These are phyloP conservation scores for Xylocampa areola DNA, from an alignment of 2,888 invertebrate genomes.

Conservation along the genomic window DNA sequence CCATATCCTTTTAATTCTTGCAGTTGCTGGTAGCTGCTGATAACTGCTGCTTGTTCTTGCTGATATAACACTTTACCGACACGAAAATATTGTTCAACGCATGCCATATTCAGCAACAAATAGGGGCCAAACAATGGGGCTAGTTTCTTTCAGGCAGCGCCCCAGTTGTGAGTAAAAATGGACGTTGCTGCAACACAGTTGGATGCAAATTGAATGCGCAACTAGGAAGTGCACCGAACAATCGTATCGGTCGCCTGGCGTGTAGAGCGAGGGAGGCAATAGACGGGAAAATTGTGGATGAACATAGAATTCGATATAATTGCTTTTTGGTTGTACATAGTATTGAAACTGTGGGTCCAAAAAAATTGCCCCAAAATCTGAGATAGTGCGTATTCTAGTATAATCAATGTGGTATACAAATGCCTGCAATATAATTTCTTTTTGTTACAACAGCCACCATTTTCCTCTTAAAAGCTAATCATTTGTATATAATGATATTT, in stretches of 20 bases:
- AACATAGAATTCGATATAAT: not conserved
- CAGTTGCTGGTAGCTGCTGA: too few relatives aligned
- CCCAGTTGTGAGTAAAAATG: conserved; percentile 80
- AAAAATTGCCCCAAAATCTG: too few relatives aligned
- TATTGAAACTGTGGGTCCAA: not conserved
- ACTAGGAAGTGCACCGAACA: conserved; percentile 78
- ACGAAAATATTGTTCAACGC: conserved; percentile 4
- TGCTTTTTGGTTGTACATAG: not conserved
- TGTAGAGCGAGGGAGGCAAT: conserved; percentile 47
- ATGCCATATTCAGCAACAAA: conserved; percentile 38
- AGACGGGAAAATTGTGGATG: conserved; percentile 28
- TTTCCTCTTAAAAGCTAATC: too few relatives aligned
- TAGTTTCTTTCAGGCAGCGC: conserved; percentile 57
- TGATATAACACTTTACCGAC: too few relatives aligned
- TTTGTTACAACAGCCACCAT: too few relatives aligned
- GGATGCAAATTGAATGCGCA: conserved; percentile 83
- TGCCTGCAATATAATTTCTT: too few relatives aligned
- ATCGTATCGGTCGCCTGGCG: conserved; percentile 74
- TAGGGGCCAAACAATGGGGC: conserved; percentile 45
- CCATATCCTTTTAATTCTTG: too few relatives aligned
- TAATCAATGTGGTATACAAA: too few relatives aligned
- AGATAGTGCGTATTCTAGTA: too few relatives aligned
- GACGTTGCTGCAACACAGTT: conserved; percentile 74
- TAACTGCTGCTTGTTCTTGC: too few relatives aligned
- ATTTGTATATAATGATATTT: too few relatives aligned